phyloP scores from a whole-genome alignment of 2,797 vertebrate species.

The Gymnodraco acuticeps region DNA sequence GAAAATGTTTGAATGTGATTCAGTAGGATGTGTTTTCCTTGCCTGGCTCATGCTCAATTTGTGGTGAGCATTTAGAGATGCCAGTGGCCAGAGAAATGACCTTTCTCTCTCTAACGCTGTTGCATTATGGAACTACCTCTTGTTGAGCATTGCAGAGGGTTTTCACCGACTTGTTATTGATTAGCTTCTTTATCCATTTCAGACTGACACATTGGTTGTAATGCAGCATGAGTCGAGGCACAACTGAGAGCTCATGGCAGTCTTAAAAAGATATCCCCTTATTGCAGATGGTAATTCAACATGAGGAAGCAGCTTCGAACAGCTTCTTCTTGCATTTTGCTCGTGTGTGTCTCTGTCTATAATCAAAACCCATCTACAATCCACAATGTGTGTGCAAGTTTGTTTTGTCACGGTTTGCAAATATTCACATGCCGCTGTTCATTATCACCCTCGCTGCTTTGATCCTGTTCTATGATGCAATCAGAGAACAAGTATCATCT shows the following conservation, averaged over 20 bases:
- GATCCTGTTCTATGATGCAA: constrained; percentile 19
- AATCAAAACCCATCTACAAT: not conserved
- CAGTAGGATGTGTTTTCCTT: constrained; percentile 25
- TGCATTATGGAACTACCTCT: constrained; percentile 44
- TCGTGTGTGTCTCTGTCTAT: not conserved
- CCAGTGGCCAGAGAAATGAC: constrained; percentile 41
- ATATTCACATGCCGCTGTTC: constrained; percentile 26
- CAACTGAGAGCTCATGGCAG: constrained; percentile 9
- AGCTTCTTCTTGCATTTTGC: not conserved
- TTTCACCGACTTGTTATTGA: constrained; percentile 41
- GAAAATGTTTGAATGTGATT: constrained; percentile 29
- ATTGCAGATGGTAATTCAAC: constrained; percentile 15
- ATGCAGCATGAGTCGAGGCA: constrained; percentile 17
- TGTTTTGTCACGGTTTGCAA: constrained; percentile 21
- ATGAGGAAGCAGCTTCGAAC: constrained; percentile 7
- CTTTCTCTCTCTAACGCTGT: constrained; percentile 28
- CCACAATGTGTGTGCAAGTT: constrained; percentile 2
- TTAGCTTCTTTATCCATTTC: constrained; percentile 42
- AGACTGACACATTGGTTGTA: constrained; percentile 53
- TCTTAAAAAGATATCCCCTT: constrained; percentile 9
- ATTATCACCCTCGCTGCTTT: constrained; percentile 31
- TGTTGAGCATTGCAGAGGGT: constrained; percentile 6
- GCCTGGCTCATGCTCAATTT: constrained; percentile 31
- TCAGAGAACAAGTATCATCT: constrained; percentile 10
- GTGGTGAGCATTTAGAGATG: constrained; percentile 28